These are phyloP conservation scores for Glomeris marginata DNA, from an alignment of 2,888 invertebrate genomes.

Conservation along the genomic window DNA sequence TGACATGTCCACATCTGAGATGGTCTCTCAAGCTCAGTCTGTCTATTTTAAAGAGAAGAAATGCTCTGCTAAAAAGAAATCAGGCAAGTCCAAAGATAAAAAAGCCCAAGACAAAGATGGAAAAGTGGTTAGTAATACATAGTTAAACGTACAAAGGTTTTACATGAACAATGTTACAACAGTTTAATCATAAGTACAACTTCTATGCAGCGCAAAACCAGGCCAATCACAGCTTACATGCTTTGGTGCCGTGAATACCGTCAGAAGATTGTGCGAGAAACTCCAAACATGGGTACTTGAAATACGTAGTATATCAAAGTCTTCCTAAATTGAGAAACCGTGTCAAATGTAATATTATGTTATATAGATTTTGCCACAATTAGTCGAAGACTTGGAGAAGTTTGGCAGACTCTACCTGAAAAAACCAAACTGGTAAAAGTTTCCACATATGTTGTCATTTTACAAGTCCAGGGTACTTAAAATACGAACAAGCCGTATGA, in stretches of 20 bases:
- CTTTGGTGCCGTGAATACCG: conserved; percentile 75
- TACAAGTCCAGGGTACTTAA: conserved; percentile 1
- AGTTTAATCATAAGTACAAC: neutral
- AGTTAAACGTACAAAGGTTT: neutral
- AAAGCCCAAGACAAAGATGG: conserved; percentile 64
- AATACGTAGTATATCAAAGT: too few species aligned
- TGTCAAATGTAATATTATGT: neutral
- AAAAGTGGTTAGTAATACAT: conserved; percentile 20
- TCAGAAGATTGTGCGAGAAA: conserved; percentile 50
- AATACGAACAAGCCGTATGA: too few species aligned
- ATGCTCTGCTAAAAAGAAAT: conserved; percentile 50
- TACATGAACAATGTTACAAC: neutral
- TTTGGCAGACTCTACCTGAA: conserved; percentile 64
- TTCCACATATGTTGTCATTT: conserved; percentile 10
- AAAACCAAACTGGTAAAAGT: conserved; percentile 38
- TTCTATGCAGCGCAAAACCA: conserved; percentile 41
- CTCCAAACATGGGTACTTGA: conserved; percentile 52
- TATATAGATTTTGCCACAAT: conserved; percentile 57
- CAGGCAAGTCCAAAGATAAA: conserved; percentile 51
- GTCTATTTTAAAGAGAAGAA: conserved; percentile 62
- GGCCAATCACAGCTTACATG: conserved; percentile 71
- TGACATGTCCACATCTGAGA: neutral
- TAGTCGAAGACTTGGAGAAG: conserved; percentile 67
- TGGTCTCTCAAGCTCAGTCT: conserved; percentile 24
- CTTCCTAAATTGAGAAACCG: too few species aligned